A percentile compares a stretch with the other conserved stretches of the same genome.
phyloP scores from a whole-genome alignment of 2,113 vertebrate species.

The Lepus europaeus region DNA sequence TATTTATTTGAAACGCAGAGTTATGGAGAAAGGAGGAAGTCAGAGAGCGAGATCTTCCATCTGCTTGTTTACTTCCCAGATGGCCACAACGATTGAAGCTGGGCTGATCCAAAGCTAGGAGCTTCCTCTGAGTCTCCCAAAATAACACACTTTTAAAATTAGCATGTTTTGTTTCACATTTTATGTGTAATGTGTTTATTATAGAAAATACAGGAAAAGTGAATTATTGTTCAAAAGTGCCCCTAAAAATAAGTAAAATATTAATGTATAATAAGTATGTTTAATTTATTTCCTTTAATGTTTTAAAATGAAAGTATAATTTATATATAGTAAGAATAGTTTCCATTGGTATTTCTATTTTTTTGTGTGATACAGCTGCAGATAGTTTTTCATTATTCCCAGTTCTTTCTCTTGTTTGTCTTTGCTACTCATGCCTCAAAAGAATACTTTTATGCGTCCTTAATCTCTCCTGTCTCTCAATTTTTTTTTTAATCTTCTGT shows the following conservation, averaged over 20 bases:
- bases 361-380: not conserved
- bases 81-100: too few species aligned
- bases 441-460: not conserved
- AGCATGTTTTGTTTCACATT: not conserved
- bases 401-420: not conserved
- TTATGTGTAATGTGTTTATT: slow-evolving; percentile 44
- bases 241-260: slow-evolving; percentile 13
- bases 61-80: too few species aligned
- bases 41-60: too few species aligned
- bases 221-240: not conserved
- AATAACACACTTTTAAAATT: not conserved
- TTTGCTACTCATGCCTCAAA: not conserved
- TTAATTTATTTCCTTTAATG: slow-evolving; percentile 41
- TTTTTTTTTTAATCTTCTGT: not conserved
- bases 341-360: not conserved
- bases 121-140: too few species aligned
- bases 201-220: slow-evolving; percentile 46
- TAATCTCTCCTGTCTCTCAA: not conserved
- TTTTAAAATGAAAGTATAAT: not conserved
- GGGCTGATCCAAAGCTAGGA: too few species aligned
- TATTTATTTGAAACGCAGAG: too few species aligned
- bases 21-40: too few species aligned
- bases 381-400: not conserved
- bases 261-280: not conserved
- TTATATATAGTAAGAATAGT: slow-evolving; percentile 16